phyloP scores from a whole-genome alignment of 2,113 vertebrate genomes.

The Paralichthys olivaceus region DNA sequence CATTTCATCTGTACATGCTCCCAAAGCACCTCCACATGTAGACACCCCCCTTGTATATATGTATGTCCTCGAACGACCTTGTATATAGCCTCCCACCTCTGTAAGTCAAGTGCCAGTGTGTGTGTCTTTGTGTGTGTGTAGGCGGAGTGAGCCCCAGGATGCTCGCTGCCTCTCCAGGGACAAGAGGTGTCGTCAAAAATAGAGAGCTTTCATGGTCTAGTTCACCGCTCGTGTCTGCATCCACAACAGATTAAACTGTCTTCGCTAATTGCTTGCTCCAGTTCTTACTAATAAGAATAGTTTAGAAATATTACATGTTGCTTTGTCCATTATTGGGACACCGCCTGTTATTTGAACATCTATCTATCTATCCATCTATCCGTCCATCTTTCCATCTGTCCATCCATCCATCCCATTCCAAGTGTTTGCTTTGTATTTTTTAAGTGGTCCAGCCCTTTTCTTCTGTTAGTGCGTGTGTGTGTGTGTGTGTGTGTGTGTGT shows the following conservation, averaged over 20 bases:
- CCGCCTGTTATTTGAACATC: neutral
- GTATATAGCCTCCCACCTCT: slow-evolving; percentile 5
- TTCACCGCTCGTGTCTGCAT: slow-evolving; percentile 65
- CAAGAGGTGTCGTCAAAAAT: slow-evolving; percentile 63
- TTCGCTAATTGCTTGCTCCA: slow-evolving; percentile 73
- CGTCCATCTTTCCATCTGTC: slow-evolving; percentile 1
- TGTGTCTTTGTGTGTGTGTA: slow-evolving; percentile 24
- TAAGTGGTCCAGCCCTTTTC: too few relatives aligned
- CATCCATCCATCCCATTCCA: neutral
- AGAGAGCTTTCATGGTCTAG: slow-evolving; percentile 72
- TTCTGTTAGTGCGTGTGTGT: neutral
- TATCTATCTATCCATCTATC: neutral
- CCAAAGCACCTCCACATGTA: neutral
- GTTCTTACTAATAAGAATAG: slow-evolving; percentile 56
- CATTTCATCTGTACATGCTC: neutral
- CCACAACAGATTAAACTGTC: slow-evolving; percentile 60
- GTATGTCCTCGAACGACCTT: slow-evolving; percentile 23
- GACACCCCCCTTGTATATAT: slow-evolving; percentile 3
- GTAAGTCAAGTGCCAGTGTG: slow-evolving; percentile 15
- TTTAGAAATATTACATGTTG: slow-evolving; percentile 25
- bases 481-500: neutral
- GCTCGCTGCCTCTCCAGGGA: slow-evolving; percentile 65
- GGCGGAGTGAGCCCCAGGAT: slow-evolving; percentile 50
- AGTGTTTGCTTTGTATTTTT: neutral
- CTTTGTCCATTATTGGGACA: slow-evolving; percentile 27